Percentiles rank a stretch among this genome's conserved stretches.
Conservation (phyloP, 2,888 invertebrate species). For the Agrochola litura region DNA sequence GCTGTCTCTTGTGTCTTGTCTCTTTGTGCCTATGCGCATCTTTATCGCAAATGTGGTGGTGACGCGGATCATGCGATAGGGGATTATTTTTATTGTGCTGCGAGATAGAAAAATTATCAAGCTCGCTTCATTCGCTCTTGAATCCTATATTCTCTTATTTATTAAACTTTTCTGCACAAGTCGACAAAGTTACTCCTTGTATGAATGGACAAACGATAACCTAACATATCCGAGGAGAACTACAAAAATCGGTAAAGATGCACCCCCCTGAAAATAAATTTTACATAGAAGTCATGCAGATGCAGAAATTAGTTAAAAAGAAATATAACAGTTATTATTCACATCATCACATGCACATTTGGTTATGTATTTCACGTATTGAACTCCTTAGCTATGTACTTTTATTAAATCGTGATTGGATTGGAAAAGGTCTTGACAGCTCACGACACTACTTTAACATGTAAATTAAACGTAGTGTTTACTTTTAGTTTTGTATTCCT, state of each 20-base stretch:
- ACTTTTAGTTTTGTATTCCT: neutral
- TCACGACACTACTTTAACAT: slow-evolving; percentile 19
- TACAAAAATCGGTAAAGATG: no score
- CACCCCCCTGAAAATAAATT: no score
- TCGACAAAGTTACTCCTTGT: no score
- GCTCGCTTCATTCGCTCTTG: no score
- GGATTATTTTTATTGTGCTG: neutral
- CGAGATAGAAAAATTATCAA: no score
- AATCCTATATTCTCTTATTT: no score
- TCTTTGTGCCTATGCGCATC: slow-evolving; percentile 31
- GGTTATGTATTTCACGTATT: neutral
- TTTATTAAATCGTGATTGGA: slow-evolving; percentile 5
- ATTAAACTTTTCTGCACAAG: no score
- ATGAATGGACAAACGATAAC: no score
- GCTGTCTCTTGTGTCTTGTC: slow-evolving; percentile 14
- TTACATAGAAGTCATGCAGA: no score
- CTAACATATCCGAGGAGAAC: no score
- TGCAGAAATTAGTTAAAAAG: no score
- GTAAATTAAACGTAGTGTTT: slow-evolving; percentile 10
- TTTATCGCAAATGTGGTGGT: slow-evolving; percentile 20
- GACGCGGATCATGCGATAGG: neutral
- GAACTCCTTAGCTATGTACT: neutral
- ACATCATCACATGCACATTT: neutral
- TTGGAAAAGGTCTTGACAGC: neutral
- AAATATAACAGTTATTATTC: no score